Evolutionary conservation across 2,888 invertebrate genomes (phyloP), one percentile per base, ranked within the genome.

Genomic region (Antheraea assamensis): DNA sequence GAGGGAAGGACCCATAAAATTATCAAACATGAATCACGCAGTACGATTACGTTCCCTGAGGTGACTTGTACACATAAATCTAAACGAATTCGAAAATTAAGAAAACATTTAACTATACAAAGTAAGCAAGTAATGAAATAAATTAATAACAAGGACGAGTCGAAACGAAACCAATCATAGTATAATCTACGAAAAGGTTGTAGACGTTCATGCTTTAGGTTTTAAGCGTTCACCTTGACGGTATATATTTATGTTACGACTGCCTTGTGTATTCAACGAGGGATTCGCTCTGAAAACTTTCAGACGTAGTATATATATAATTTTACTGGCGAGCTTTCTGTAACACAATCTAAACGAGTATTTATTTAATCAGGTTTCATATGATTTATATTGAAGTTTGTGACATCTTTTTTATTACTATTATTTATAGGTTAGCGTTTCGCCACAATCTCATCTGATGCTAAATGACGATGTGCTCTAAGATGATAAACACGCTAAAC

Each of bases 181-280:
- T 42, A 13, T 68, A 68, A 68, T 68, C 68, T 31, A 68, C 30
- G 68, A 35, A 82, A 83, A 85, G 84, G 85, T 85, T 85, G 82
- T 80, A 87, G 84, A 83, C 85, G 83, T 87, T 87, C 86, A 84
- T 82, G 76, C 81, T 81, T 82, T 82, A 84, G 82, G 81, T 81
- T 83, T 80, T 81, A 85, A 87, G 83, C 83, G 83, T 85, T 83
- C 81, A 83, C 82, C 82, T 82, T 78, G 75, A 78, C 80, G 82
- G 42, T 73, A 47, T 55, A 73, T 73, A 52, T 73, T 35, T 58
- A 68, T 70, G 31, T 70, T 31, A 71, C 24, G 58, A 35, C 68
- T 35, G n/a, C 35, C 35, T 68, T 68, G 68, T 68, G 31, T 68
- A 68, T 68, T 68, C 68, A 24, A 35, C 68, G 68, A 35, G 68